Evolutionary conservation across 2,797 vertebrate species (phyloP).

Genomic region (Lagodon rhomboides): DNA sequence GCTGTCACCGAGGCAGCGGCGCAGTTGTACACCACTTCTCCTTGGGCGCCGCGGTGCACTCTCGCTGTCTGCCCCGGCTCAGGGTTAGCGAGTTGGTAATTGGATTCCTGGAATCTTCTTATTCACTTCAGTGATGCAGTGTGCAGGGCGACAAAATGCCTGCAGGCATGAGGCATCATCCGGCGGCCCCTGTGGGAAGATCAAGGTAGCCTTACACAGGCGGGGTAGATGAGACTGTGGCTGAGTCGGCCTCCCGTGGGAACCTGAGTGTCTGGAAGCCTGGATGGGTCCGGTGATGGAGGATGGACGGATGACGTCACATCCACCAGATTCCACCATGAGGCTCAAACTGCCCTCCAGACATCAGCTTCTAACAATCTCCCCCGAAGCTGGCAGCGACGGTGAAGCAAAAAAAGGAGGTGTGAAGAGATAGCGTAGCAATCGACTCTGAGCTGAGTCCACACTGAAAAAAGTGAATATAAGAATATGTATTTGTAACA

Average conservation of each 20-base stretch:
- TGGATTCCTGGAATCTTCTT: constrained; percentile 84
- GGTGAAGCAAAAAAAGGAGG: constrained; percentile 40
- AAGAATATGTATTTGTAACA: no score
- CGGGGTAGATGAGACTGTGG: constrained; percentile 65
- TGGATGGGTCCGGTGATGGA: constrained; percentile 52
- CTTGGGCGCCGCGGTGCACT: constrained; percentile 56
- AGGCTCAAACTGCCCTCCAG: constrained; percentile 16
- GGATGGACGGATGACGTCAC: constrained; percentile 44
- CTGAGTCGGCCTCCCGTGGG: constrained; percentile 57
- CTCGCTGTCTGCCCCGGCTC: constrained; percentile 61
- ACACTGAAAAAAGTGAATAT: no score
- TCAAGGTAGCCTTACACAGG: constrained; percentile 76
- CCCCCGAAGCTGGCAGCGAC: constrained; percentile 24
- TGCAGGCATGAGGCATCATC: constrained; percentile 72
- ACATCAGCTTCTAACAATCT: constrained; percentile 43
- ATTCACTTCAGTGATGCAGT: constrained; percentile 75
- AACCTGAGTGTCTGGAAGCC: constrained; percentile 49
- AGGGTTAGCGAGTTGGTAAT: constrained; percentile 77
- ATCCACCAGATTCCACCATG: constrained; percentile 16
- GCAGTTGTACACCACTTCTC: constrained; percentile 38
- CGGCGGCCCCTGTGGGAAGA: constrained; percentile 69
- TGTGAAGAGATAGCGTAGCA: constrained; percentile 42
- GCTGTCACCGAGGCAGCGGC: constrained; percentile 43
- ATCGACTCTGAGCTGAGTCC: no score
- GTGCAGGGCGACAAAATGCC: constrained; percentile 76